Percentiles rank a stretch among this genome's conserved stretches.
Evolutionary conservation across 2,888 invertebrate species (phyloP).

Genomic region (Brenthis daphne): DNA sequence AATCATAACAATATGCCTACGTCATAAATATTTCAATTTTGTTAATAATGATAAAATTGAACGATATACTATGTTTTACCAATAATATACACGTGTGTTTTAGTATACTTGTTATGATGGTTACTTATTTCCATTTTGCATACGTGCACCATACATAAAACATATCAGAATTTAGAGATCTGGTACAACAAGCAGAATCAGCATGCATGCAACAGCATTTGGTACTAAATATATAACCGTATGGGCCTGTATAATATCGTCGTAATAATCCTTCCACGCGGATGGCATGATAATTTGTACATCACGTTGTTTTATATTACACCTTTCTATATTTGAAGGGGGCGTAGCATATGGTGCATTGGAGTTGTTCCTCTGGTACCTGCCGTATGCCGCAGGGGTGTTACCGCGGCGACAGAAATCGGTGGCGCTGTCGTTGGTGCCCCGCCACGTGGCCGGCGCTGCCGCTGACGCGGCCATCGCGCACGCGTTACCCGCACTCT

Average conservation of each 20-base stretch:
- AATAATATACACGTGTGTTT: too few species aligned
- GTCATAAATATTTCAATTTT: too few species aligned
- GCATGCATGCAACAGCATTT: neutral
- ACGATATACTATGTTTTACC: too few species aligned
- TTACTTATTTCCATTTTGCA: too few species aligned
- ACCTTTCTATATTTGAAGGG: conserved; percentile 76
- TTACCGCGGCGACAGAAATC: conserved; percentile 77
- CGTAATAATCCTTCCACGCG: conserved; percentile 1
- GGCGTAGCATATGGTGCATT: conserved; percentile 73
- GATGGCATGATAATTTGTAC: neutral
- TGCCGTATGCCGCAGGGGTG: conserved; percentile 79
- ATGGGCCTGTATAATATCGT: neutral
- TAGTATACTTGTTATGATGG: too few species aligned
- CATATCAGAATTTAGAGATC: too few species aligned
- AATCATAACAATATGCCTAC: too few species aligned
- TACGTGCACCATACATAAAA: too few species aligned
- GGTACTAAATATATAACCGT: neutral
- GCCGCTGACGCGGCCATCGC: conserved; percentile 75
- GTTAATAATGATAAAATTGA: too few species aligned
- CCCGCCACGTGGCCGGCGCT: conserved; percentile 76
- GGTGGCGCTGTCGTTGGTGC: conserved; percentile 77
- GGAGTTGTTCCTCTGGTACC: conserved; percentile 82
- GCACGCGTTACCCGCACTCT: conserved; percentile 70
- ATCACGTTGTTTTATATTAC: conserved; percentile 27
- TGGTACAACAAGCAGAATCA: too few species aligned